Conservation (phyloP, 2,888 invertebrate genomes). For the Cetonia aurata region DNA sequence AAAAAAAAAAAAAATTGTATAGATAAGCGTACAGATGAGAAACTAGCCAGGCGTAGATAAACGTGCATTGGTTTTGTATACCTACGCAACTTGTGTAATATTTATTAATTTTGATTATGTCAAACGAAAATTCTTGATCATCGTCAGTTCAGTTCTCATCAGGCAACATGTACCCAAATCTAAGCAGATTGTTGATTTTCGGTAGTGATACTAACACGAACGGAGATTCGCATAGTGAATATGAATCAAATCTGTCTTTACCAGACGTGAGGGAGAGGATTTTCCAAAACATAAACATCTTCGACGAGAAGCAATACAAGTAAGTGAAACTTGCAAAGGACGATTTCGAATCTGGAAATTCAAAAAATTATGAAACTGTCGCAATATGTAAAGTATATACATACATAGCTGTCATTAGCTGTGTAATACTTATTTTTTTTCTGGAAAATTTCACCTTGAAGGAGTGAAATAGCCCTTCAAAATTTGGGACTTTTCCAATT, state of each 20-base stretch:
- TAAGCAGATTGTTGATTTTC: slow-evolving; percentile 5
- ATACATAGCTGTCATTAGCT: too few relatives aligned
- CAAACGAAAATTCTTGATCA: not conserved
- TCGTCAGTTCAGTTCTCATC: not conserved
- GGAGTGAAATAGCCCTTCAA: too few relatives aligned
- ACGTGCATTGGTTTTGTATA: too few relatives aligned
- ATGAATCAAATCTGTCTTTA: slow-evolving; percentile 13
- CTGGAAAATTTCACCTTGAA: too few relatives aligned
- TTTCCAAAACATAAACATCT: not conserved
- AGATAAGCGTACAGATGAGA: not conserved
- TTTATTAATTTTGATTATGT: not conserved
- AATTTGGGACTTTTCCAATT: too few relatives aligned
- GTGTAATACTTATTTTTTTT: too few relatives aligned
- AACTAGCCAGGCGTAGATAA: not conserved
- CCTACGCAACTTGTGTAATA: not conserved
- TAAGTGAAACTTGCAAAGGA: not conserved
- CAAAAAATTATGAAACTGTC: too few relatives aligned
- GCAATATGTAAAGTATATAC: too few relatives aligned
- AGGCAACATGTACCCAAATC: slow-evolving; percentile 20
- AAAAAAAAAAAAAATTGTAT: slow-evolving; percentile 9
- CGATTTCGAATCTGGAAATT: not conserved
- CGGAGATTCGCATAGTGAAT: not conserved
- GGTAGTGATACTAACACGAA: not conserved
- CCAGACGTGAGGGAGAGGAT: slow-evolving; percentile 4
- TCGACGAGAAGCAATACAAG: slow-evolving; percentile 18